phyloP scores from a whole-genome alignment of 2,888 invertebrate species.

The Morpho helenor region DNA sequence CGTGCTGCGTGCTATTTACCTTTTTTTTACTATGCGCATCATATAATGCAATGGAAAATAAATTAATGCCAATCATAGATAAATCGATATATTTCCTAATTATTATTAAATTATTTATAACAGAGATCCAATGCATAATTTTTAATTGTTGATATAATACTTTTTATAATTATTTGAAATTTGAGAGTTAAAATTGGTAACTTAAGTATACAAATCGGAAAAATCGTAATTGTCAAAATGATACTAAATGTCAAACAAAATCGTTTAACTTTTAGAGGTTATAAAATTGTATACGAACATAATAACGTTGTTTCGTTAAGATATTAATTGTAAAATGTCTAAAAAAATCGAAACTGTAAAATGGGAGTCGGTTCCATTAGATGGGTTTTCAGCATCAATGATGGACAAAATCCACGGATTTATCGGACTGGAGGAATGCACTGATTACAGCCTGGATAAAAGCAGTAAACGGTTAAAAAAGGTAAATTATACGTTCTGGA shows the following conservation, averaged over 20 bases:
- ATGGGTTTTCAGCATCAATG: slow-evolving; percentile 68
- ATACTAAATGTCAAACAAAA: neutral
- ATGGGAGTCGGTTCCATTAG: slow-evolving; percentile 84
- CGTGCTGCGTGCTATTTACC: slow-evolving; percentile 67
- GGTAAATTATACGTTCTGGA: slow-evolving; percentile 36
- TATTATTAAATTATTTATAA: neutral
- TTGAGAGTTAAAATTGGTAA: too few relatives aligned
- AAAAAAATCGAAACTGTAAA: slow-evolving; percentile 58
- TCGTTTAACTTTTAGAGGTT: slow-evolving; percentile 5
- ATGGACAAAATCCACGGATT: slow-evolving; percentile 81
- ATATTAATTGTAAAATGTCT: slow-evolving; percentile 42
- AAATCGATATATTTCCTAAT: neutral
- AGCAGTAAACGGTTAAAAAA: slow-evolving; percentile 53
- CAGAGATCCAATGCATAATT: neutral
- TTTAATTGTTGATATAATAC: too few relatives aligned
- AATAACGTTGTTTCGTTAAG: neutral
- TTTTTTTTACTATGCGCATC: slow-evolving; percentile 35
- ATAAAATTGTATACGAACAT: neutral
- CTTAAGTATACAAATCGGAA: too few relatives aligned
- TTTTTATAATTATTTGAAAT: too few relatives aligned
- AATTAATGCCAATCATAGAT: neutral
- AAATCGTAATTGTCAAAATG: neutral
- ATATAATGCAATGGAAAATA: slow-evolving; percentile 1
- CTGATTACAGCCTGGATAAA: slow-evolving; percentile 81
- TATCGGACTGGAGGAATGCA: slow-evolving; percentile 88